A percentile compares a stretch with the other conserved stretches of the same genome.
Evolutionary conservation across 2,888 invertebrate species (phyloP).

Genomic region (Lochmaea crataegi): DNA sequence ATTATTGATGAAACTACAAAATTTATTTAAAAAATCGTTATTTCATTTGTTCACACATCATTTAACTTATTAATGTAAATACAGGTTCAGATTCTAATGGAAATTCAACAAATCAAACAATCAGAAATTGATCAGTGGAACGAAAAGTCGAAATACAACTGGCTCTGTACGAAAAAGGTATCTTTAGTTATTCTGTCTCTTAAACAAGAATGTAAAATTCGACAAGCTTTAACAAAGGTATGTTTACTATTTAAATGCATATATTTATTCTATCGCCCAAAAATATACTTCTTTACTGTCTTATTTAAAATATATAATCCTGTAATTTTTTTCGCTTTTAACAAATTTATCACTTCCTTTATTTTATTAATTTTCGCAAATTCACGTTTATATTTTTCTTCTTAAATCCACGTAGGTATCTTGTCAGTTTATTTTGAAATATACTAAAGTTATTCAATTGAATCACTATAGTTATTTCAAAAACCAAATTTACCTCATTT

Average conservation of each 20-base stretch:
- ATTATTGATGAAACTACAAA: too few species aligned
- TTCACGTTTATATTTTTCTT: too few species aligned
- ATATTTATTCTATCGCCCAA: neutral
- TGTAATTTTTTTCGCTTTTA: too few species aligned
- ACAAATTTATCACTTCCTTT: too few species aligned
- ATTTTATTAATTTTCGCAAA: too few species aligned
- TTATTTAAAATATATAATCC: too few species aligned
- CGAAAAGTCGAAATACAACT: slow-evolving; percentile 55
- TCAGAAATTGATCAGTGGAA: slow-evolving; percentile 49
- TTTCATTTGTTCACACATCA: neutral
- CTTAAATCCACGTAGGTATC: too few species aligned
- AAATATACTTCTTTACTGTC: too few species aligned
- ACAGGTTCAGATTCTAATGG: slow-evolving; percentile 58
- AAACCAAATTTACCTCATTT: slow-evolving; percentile 53
- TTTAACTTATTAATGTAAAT: slow-evolving; percentile 41
- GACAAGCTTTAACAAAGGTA: slow-evolving; percentile 56
- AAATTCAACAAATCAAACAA: slow-evolving; percentile 56
- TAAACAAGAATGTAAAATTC: slow-evolving; percentile 57
- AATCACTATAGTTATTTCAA: neutral
- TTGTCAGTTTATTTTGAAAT: too few species aligned
- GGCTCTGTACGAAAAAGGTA: slow-evolving; percentile 56
- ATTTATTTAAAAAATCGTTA: neutral
- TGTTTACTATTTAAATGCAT: slow-evolving; percentile 5
- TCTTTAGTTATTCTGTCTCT: slow-evolving; percentile 54
- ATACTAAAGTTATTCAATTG: too few species aligned